Percentiles rank a stretch among this genome's conserved stretches.
These are phyloP conservation scores for Limonius californicus DNA, from an alignment of 1,140 invertebrate genomes.

Conservation along the genomic window DNA sequence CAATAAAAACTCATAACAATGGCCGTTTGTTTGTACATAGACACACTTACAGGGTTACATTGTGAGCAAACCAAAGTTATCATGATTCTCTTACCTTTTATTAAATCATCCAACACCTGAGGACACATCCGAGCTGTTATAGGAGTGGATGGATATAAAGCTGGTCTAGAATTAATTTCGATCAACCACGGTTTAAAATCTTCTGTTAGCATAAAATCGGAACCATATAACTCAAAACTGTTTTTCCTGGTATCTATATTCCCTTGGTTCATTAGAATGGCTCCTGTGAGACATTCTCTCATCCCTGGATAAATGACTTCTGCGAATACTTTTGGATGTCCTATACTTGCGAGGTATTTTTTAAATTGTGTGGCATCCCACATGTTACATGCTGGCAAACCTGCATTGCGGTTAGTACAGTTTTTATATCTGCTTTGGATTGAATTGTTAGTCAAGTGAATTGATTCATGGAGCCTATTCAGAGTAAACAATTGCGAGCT, in stretches of 20 bases:
- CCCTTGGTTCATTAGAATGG: constrained; percentile 74
- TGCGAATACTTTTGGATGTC: constrained; percentile 52
- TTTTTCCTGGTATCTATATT: constrained; percentile 69
- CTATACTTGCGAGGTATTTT: constrained; percentile 51
- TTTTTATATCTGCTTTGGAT: constrained; percentile 81
- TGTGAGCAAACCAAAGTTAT: too few relatives aligned
- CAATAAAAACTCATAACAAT: too few relatives aligned
- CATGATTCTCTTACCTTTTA: constrained; percentile 86
- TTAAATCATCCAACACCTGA: constrained; percentile 76
- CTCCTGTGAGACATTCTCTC: constrained; percentile 75
- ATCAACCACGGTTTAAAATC: constrained; percentile 86
- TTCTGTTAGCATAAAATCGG: constrained; percentile 86
- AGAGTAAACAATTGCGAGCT: constrained; percentile 84
- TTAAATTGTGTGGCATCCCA: constrained; percentile 80
- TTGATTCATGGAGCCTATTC: constrained; percentile 78
- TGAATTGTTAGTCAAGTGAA: constrained; percentile 90
- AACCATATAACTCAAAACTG: constrained; percentile 87
- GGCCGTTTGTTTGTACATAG: too few relatives aligned
- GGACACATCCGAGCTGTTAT: constrained; percentile 80
- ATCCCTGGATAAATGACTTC: constrained; percentile 81
- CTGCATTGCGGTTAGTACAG: constrained; percentile 54
- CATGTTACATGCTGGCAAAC: constrained; percentile 77
- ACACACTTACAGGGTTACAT: too few relatives aligned
- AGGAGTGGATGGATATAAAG: constrained; percentile 75
- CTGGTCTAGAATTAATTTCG: constrained; percentile 90